Base-by-base conservation (phyloP, 53 echinoderm and acorn worm genomes). In the Luidia sarsii region DNA sequence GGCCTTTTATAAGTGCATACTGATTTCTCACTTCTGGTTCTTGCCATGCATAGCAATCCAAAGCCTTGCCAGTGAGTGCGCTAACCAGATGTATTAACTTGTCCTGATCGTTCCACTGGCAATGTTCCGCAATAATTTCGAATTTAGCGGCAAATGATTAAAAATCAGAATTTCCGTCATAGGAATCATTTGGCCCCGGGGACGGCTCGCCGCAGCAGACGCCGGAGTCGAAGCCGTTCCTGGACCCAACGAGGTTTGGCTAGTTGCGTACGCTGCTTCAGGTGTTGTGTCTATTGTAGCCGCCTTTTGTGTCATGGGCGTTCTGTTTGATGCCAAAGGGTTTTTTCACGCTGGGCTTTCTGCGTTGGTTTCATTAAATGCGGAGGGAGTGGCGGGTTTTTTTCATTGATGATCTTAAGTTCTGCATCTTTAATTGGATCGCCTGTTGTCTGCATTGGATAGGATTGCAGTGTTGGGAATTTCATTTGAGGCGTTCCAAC, bases 371-470 rank as follows among this genome's bases (percentile, higher is more conserved):
- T 8, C 41, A 65, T 7, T n/a, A 65, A 21, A 39, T 38, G 39
- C 39, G 15, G 15, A 3, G 66, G 66, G n/a, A 65, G 41, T 53
- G 71, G 71, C 1, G 71, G 71, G 22, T 50, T 35, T 32, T 70
- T 70, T 33, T 70, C 71, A 0, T 21, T 38, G 66, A 65, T 64
- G 7, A 64, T 22, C n/a, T 64, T 64, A 3, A 64, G 64, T 10
- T 64, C 16, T 14, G 64, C 64, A 32, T 32, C 34, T n/a, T 15
- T 37, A 3, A 65, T 35, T 39, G 35, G 36, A 39, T 65, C 66
- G 20, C 66, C 65, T 7, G 37, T 37, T 38, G n/a, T n/a, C n/a
- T n/a, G n/a, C n/a, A n/a, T n/a, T n/a, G n/a, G n/a, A n/a, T n/a
- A n/a, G n/a, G n/a, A n/a, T n/a, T n/a, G n/a, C n/a, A n/a, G n/a